Evolutionary conservation across 2,113 vertebrate species (phyloP), one percentile per base, ranked within the genome.

Genomic region (Ameiurus melas): DNA sequence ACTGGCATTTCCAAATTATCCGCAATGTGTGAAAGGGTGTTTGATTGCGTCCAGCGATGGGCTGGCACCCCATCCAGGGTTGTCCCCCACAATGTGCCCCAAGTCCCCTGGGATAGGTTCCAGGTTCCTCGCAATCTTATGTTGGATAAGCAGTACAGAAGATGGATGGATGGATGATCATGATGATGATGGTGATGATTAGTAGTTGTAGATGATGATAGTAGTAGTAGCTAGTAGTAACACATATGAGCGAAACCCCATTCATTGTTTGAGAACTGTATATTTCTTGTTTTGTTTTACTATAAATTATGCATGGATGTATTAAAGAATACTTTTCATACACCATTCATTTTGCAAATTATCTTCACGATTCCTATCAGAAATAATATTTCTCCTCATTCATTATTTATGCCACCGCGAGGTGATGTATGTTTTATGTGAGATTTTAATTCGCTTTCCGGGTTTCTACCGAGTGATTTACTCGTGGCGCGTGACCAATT

Each of bases 391-490:
- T 36, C 78, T 53, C 13, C 27, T 58, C n/a, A 57, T 81, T 17
- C 8, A 33, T 81, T 10, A 70, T 84, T 68, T 27, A 84, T 47
- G 27, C 17, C 51, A 8, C 5, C 16, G 27, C 5, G 2, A 30
- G 51, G 33, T 80, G 10, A 33, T n/a, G 79, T 10, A 4, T 36
- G n/a, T 10, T 25, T 25, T 47, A 7, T 7, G 39, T 81, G 55
- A 58, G 30, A 79, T 84, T 90, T 90, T 86, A 81, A 88, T 89
- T 16, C 43, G 43, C 84, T 90, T 91, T 85, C 36, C 83, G n/a
- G 55, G 68, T 88, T 68, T 85, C 80, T 64, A 88, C 88, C 80
- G 88, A 88, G 90, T 89, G 60, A 89, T 85, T 86, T 86, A 86
- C 39, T 85, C 71, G 73, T 8, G 84, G 2, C 82, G 89, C 58